Evolutionary conservation across 2,113 vertebrate species (phyloP).

Genomic region (Pyrgilauda ruficollis): DNA sequence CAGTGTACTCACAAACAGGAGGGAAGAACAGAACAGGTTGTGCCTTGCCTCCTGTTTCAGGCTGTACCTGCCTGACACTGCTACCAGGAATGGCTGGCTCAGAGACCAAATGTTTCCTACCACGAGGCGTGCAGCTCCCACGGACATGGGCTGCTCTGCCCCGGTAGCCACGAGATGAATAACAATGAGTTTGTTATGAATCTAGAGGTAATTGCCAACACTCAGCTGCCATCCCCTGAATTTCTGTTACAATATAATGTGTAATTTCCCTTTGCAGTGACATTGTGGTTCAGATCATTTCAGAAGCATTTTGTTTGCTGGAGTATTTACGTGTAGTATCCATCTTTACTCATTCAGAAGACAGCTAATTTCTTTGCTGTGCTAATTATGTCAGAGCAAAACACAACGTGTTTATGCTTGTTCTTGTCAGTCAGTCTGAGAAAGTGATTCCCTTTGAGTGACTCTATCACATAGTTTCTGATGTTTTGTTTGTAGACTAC

Average conservation of each 20-base stretch:
- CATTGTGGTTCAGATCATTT: neutral
- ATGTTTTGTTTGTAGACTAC: neutral
- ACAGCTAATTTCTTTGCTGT: slow-evolving; percentile 23
- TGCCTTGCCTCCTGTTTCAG: neutral
- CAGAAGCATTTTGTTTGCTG: slow-evolving; percentile 17
- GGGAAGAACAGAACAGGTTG: neutral
- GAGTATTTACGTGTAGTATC: neutral
- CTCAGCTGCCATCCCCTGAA: neutral
- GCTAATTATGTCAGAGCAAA: slow-evolving; percentile 36
- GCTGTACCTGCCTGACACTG: neutral
- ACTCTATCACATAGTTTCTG: neutral
- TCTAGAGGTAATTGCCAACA: neutral
- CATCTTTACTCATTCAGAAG: slow-evolving; percentile 25
- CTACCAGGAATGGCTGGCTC: neutral
- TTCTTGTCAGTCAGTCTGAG: neutral
- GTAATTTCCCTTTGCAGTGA: neutral
- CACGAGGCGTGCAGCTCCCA: neutral
- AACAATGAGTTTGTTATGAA: slow-evolving; percentile 12
- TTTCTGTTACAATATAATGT: neutral
- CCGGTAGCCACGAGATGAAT: neutral
- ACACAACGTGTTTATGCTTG: neutral
- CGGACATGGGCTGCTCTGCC: neutral
- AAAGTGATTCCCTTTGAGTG: neutral
- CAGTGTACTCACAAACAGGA: neutral
- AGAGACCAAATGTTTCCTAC: neutral